Evolutionary conservation across 2,113 vertebrate genomes (phyloP).

Genomic region (Callopanchax toddi): DNA sequence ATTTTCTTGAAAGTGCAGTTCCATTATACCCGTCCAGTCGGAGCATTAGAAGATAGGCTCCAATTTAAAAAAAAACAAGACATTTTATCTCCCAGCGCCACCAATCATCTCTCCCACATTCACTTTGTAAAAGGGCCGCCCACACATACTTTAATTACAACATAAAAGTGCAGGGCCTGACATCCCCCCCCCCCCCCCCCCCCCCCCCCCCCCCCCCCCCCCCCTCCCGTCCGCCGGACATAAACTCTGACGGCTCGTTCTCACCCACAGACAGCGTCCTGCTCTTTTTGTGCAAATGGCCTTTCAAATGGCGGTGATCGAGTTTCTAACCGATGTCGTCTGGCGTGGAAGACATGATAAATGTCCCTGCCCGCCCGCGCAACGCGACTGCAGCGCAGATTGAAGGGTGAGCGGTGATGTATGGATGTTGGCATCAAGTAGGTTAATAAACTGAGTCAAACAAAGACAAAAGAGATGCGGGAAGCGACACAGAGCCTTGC

Average conservation of each 20-base stretch:
- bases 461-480: conserved; percentile 3
- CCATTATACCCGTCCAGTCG: not conserved
- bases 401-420: conserved; percentile 24
- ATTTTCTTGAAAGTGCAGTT: not conserved
- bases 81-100: conserved; percentile 17
- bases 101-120: conserved; percentile 20
- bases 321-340: conserved; percentile 40
- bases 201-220: conserved; percentile 13
- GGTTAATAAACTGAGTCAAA: conserved; percentile 41
- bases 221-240: not conserved
- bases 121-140: not conserved
- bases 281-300: conserved; percentile 4
- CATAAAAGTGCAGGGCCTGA: conserved; percentile 25
- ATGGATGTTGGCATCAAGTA: conserved; percentile 20
- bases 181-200: conserved; percentile 12
- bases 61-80: conserved; percentile 35
- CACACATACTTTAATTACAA: conserved; percentile 35
- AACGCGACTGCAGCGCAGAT: not conserved
- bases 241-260: conserved; percentile 30
- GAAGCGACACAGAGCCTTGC: not conserved
- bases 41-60: conserved; percentile 14
- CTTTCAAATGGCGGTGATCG: conserved; percentile 27
- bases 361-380: not conserved
- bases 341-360: conserved; percentile 32
- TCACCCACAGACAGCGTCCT: not conserved